A percentile compares a stretch with the other conserved stretches of the same genome.
Evolutionary conservation across 1,140 invertebrate species (phyloP).

Genomic region (Fopius arisanus): DNA sequence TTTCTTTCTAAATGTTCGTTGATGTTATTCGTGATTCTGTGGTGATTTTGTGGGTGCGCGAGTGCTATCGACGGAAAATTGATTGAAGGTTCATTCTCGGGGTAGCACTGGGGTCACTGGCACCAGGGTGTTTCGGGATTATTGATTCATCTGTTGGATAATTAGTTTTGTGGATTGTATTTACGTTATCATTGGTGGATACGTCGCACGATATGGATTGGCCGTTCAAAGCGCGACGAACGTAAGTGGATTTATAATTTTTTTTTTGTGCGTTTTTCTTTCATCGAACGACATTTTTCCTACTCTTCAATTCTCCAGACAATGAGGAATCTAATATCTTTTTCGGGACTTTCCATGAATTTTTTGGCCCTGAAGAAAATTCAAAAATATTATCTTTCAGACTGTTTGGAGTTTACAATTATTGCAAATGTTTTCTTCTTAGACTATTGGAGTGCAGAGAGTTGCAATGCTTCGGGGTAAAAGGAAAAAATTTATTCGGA

Average conservation of each 20-base stretch:
- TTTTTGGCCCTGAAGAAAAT: no score
- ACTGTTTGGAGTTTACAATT: no score
- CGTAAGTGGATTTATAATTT: slow-evolving; percentile 55
- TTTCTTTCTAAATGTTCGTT: not conserved
- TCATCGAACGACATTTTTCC: no score
- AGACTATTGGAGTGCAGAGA: no score
- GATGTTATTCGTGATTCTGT: not conserved
- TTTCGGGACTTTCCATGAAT: no score
- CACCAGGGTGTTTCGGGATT: not conserved
- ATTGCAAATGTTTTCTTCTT: no score
- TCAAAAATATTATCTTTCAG: no score
- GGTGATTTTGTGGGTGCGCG: slow-evolving; percentile 37
- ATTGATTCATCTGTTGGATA: not conserved
- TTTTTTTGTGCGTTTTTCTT: slow-evolving; percentile 16
- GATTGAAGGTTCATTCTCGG: not conserved
- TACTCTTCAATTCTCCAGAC: no score
- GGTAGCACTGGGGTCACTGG: not conserved
- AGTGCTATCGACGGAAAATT: slow-evolving; percentile 41
- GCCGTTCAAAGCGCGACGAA: slow-evolving; percentile 61
- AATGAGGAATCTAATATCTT: no score
- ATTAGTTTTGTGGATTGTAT: slow-evolving; percentile 8
- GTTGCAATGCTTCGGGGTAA: no score
- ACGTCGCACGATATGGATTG: slow-evolving; percentile 63
- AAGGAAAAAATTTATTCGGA: no score
- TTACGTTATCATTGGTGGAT: slow-evolving; percentile 48